A percentile compares a stretch with the other conserved stretches of the same genome.
Evolutionary conservation across 2,888 invertebrate species (phyloP).

Genomic region (Eucera pruinosa): DNA sequence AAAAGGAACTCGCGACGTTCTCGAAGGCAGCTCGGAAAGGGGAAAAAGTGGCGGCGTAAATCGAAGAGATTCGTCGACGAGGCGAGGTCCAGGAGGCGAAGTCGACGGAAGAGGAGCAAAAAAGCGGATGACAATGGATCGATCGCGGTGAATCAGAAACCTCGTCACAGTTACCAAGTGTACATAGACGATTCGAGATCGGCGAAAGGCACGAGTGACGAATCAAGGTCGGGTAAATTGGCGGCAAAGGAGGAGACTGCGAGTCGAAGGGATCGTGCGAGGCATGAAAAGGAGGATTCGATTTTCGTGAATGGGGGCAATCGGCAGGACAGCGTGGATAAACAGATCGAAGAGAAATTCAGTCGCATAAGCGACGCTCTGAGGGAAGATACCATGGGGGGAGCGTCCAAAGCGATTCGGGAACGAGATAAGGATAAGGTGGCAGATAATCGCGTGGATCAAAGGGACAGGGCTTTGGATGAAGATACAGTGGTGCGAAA

Average conservation of each 20-base stretch:
- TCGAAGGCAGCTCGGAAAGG: constrained; percentile 3
- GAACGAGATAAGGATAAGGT: background rate
- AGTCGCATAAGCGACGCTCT: constrained; percentile 68
- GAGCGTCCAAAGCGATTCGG: background rate
- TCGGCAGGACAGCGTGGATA: constrained; percentile 57
- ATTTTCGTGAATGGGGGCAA: constrained; percentile 4
- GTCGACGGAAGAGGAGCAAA: constrained; percentile 13
- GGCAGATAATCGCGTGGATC: no score
- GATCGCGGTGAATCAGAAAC: background rate
- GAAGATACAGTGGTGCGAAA: no score
- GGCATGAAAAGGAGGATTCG: background rate
- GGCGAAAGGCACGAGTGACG: background rate
- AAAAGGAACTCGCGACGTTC: constrained; percentile 8
- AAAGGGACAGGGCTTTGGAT: no score
- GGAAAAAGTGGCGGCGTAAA: background rate
- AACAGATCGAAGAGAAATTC: constrained; percentile 72
- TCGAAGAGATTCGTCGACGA: background rate
- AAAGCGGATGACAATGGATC: background rate
- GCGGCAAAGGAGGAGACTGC: no score
- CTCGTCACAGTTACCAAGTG: constrained; percentile 1
- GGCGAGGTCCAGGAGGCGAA: no score
- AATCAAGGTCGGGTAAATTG: constrained; percentile 12
- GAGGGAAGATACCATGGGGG: constrained; percentile 62
- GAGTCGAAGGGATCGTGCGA: no score
- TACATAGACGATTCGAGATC: constrained; percentile 21